phyloP scores from a whole-genome alignment of 2,113 vertebrate genomes.

The human (Homo sapiens) region GRCh38 chr11:23406501-23407000 shows the following conservation, averaged over 20 bases:
- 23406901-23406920: conserved; percentile 77
- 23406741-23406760: conserved; percentile 74
- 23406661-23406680: conserved; percentile 66
- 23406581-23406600: conserved; percentile 50
- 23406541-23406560: conserved; percentile 61
- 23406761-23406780: conserved; percentile 70
- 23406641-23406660: conserved; percentile 2
- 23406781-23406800: conserved; percentile 28
- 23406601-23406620: conserved; percentile 77
- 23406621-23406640: conserved; percentile 68
- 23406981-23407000: conserved; percentile 81
- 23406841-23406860: conserved; percentile 80
- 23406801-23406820: background rate
- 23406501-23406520: conserved; percentile 17
- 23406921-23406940: conserved; percentile 83
- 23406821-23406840: conserved; percentile 48
- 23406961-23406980: conserved; percentile 83
- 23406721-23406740: conserved; percentile 62
- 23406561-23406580: conserved; percentile 65
- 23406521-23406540: background rate
- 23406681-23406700: conserved; percentile 75
- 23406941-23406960: conserved; percentile 73
- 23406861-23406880: conserved; percentile 82
- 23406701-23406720: conserved; percentile 40
- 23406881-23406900: conserved; percentile 83